Evolutionary conservation across 2,888 invertebrate genomes (phyloP), one percentile per base, ranked within the genome.

Genomic region (Microplitis deprimator): DNA sequence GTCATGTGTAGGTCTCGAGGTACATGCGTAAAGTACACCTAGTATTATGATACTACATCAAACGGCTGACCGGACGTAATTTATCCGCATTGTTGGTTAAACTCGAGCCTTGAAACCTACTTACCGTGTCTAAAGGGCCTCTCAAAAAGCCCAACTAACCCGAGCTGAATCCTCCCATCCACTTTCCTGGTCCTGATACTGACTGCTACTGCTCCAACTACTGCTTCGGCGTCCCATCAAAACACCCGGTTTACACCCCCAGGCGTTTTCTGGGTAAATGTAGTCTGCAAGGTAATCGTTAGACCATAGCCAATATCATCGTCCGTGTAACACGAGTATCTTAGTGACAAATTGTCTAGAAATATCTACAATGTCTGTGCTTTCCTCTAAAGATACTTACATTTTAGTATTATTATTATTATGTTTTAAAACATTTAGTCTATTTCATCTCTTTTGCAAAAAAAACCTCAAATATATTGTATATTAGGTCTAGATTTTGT

Each of bases 101-200:
- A 16, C 76, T 38, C 67, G 41, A 40, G 73, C 73, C 68, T 41
- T 60, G 61, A 77, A 77, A 77, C 62, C 68, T 73, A 73, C 73
- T 77, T 77, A 77, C 39, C 73, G 68, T 73, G 38, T 67, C 68
- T 72, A 68, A 76, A 76, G 72, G 71, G 72, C 72, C 76, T 41
- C 68, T 67, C n/a, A 41, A 20, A 76, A 76, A 76, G 68, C 40
- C 20, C 61, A 40, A 68, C 60, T 67, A 40, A 61, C 65, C 64
- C 50, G 16, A n/a, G 39, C 8, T 50, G 10, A 67, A 29, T 67
- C 59, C 29, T 16, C 8, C 17, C 6, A 68, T 68, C 68, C 41
- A 68, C n/a, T 71, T 59, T 61, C 29, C 62, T n/a, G 59, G 59
- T 13, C n/a, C 10, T 59, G 59, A 59, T 4, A 10, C 7, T 59